Percentiles rank a stretch among this genome's conserved stretches.
phyloP scores from a whole-genome alignment of 2,113 vertebrate genomes.

The Chlorocebus sabaeus region DNA sequence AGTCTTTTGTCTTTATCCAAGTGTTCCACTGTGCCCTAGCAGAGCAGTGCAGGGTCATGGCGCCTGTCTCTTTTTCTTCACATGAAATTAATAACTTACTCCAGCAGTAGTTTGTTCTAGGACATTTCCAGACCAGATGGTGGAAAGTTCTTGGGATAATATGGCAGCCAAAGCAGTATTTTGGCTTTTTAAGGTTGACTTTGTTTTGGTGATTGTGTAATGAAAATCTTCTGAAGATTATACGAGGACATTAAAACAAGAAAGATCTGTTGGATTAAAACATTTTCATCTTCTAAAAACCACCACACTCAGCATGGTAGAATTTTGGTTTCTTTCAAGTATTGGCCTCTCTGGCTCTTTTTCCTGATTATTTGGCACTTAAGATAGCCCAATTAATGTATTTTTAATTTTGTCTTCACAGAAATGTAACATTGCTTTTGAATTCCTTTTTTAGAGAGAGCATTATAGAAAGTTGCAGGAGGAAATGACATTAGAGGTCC shows the following conservation, averaged over 20 bases:
- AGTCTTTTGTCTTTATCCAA: constrained; percentile 76
- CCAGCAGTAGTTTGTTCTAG: constrained; percentile 71
- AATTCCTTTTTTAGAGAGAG: neutral
- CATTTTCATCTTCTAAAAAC: constrained; percentile 67
- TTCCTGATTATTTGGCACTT: constrained; percentile 36
- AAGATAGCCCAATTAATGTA: constrained; percentile 35
- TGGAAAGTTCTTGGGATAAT: constrained; percentile 73
- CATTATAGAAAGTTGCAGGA: constrained; percentile 8
- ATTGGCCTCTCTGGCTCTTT: constrained; percentile 10
- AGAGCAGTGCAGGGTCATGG: constrained; percentile 52
- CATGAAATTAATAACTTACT: constrained; percentile 74
- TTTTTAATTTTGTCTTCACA: constrained; percentile 44
- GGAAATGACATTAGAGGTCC: constrained; percentile 2
- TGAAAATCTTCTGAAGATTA: constrained; percentile 72
- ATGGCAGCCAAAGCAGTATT: constrained; percentile 58
- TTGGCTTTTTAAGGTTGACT: constrained; percentile 70
- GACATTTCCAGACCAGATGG: constrained; percentile 76
- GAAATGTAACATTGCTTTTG: constrained; percentile 8
- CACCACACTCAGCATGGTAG: constrained; percentile 42
- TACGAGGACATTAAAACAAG: constrained; percentile 69
- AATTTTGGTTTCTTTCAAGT: constrained; percentile 67
- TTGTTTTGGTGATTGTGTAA: constrained; percentile 70
- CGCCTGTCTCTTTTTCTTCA: constrained; percentile 51
- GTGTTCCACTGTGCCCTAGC: constrained; percentile 48
- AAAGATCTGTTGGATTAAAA: constrained; percentile 61